Percentiles rank a stretch among this genome's conserved stretches.
These are phyloP conservation scores for Globia sparganii DNA, from an alignment of 2,888 invertebrate genomes.

Conservation along the genomic window DNA sequence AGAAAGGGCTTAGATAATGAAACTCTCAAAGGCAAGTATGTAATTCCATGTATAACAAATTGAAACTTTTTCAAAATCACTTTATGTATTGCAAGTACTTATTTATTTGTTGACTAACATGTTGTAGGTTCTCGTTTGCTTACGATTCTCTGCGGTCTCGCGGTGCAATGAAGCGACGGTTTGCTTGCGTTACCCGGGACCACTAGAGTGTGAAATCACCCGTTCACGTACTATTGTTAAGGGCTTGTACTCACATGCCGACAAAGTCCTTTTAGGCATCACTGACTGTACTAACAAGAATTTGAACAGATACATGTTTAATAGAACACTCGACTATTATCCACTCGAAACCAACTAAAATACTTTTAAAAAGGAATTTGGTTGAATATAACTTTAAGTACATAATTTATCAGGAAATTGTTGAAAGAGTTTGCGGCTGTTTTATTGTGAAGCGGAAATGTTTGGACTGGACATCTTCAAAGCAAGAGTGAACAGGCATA, in stretches of 20 bases:
- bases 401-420: conserved; percentile 50
- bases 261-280: conserved; percentile 75
- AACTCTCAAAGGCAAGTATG: neutral
- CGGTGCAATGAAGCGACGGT: conserved; percentile 77
- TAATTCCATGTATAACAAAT: neutral
- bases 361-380: conserved; percentile 44
- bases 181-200: conserved; percentile 75
- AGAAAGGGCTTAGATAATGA: neutral
- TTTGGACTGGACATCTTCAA: neutral
- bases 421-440: conserved; percentile 56
- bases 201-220: conserved; percentile 87
- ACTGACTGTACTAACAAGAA: conserved; percentile 60
- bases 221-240: conserved; percentile 72
- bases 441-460: conserved; percentile 42
- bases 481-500: no score
- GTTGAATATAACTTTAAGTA: conserved; percentile 42
- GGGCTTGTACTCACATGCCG: conserved; percentile 75
- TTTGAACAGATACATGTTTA: conserved; percentile 68
- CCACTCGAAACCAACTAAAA: conserved; percentile 71
- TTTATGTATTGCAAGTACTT: conserved; percentile 6
- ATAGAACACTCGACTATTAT: conserved; percentile 73
- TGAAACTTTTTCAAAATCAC: neutral
- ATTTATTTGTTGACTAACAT: conserved; percentile 24
- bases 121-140: conserved; percentile 41
- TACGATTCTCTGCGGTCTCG: conserved; percentile 84